Percentiles rank a stretch among this genome's conserved stretches.
phyloP scores from a whole-genome alignment of 2,888 invertebrate genomes.

The Mimumesa dahlbomi region DNA sequence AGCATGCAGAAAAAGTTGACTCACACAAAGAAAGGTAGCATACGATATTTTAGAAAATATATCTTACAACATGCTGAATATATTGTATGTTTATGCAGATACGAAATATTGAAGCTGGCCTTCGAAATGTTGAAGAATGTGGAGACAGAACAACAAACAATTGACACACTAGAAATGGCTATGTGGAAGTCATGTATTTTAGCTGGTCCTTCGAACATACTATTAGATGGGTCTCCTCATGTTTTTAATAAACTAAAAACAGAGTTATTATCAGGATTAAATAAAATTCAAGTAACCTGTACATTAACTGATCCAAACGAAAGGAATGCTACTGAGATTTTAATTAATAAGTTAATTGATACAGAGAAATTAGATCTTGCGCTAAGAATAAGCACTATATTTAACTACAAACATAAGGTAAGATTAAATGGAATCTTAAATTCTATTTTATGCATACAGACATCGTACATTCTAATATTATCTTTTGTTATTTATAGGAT shows the following conservation, averaged over 20 bases:
- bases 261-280: slow-evolving; percentile 70
- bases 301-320: slow-evolving; percentile 66
- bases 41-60: background rate
- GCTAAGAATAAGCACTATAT: slow-evolving; percentile 81
- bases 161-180: slow-evolving; percentile 76
- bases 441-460: background rate
- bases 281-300: slow-evolving; percentile 66
- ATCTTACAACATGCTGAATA: background rate
- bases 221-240: slow-evolving; percentile 58
- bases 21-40: slow-evolving; percentile 72
- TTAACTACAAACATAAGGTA: slow-evolving; percentile 75
- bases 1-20: slow-evolving; percentile 81
- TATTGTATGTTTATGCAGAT: slow-evolving; percentile 56
- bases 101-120: slow-evolving; percentile 74
- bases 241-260: slow-evolving; percentile 73
- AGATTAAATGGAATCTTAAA: slow-evolving; percentile 16
- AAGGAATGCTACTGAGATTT: slow-evolving; percentile 67
- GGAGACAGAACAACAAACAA: slow-evolving; percentile 65
- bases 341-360: slow-evolving; percentile 83
- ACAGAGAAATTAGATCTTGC: slow-evolving; percentile 83
- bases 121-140: slow-evolving; percentile 70
- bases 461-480: background rate
- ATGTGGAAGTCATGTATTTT: slow-evolving; percentile 79
- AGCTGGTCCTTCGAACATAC: slow-evolving; percentile 72
- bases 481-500: slow-evolving; percentile 73